These are phyloP conservation scores for Drosophila carrolli DNA, from an alignment of 1,140 invertebrate species.

Conservation along the genomic window DNA sequence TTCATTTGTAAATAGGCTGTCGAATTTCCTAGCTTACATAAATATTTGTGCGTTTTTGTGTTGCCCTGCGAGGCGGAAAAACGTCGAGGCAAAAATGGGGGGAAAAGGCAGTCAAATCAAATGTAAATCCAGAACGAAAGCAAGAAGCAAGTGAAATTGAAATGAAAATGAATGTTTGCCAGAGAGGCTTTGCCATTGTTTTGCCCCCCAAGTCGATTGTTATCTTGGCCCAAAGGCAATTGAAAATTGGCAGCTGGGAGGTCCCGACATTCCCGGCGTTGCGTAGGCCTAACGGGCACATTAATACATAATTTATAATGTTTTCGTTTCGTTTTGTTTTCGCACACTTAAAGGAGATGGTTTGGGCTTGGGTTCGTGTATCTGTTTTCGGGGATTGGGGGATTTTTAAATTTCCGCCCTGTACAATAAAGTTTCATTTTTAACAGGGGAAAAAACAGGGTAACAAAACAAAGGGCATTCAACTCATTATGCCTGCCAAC, in stretches of 20 bases:
- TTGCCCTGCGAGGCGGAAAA: conserved; percentile 72
- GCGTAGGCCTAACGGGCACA: conserved; percentile 72
- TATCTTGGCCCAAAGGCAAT: conserved; percentile 62
- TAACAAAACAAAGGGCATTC: conserved; percentile 17
- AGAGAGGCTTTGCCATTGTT: conserved; percentile 49
- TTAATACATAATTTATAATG: conserved; percentile 84
- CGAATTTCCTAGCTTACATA: conserved; percentile 74
- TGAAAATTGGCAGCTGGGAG: conserved; percentile 77
- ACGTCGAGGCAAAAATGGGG: conserved; percentile 35
- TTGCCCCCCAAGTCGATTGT: conserved; percentile 40
- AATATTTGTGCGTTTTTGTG: conserved; percentile 76
- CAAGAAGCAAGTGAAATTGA: conserved; percentile 77
- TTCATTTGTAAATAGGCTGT: conserved; percentile 82
- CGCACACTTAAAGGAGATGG: conserved; percentile 37
- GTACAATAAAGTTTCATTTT: conserved; percentile 24
- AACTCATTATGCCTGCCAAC: conserved; percentile 23
- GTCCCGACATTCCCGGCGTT: conserved; percentile 22
- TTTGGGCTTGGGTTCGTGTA: conserved; percentile 19
- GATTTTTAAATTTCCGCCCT: conserved; percentile 15
- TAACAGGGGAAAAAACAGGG: not conserved
- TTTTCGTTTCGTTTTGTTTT: conserved; percentile 75
- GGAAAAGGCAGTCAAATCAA: conserved; percentile 71
- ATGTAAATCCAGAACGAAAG: conserved; percentile 82
- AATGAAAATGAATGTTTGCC: conserved; percentile 72
- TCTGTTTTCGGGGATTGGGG: conserved; percentile 6